phyloP scores from a whole-genome alignment of 2,797 vertebrate species.

The Gymnoscopelus braueri region DNA sequence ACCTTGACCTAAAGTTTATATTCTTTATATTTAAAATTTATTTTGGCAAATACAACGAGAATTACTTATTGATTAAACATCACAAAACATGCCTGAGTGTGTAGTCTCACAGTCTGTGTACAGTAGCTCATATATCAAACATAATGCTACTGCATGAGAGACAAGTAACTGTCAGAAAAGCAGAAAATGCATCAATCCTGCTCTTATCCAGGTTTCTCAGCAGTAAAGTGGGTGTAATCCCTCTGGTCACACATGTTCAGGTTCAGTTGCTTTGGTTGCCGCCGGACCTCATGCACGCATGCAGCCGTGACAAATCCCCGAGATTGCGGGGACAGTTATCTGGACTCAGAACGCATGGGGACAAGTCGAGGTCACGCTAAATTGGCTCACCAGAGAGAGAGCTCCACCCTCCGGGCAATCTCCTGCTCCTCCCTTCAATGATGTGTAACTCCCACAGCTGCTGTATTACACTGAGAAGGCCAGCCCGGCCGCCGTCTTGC shows the following conservation, averaged over 20 bases:
- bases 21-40: constrained; percentile 7
- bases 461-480: constrained; percentile 37
- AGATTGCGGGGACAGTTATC: constrained; percentile 73
- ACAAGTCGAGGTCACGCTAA: constrained; percentile 63
- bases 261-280: constrained; percentile 54
- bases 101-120: too few species aligned
- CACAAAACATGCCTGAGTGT: too few species aligned
- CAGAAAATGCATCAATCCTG: constrained; percentile 46
- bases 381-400: constrained; percentile 70
- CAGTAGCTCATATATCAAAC: too few species aligned
- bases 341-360: constrained; percentile 54
- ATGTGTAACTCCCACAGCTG: constrained; percentile 59
- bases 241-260: constrained; percentile 63
- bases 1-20: not conserved
- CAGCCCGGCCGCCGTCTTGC: constrained; percentile 31
- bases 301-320: constrained; percentile 72
- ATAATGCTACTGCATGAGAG: constrained; percentile 26
- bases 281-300: constrained; percentile 54
- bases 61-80: too few species aligned
- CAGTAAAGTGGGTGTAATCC: constrained; percentile 54
- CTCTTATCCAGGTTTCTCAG: constrained; percentile 32
- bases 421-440: constrained; percentile 58
- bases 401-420: constrained; percentile 59
- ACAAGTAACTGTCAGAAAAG: constrained; percentile 29
- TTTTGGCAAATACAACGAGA: not conserved